A percentile compares a stretch with the other conserved stretches of the same genome.
Conservation (phyloP, 2,888 invertebrate species). For the Pyrocoelia pectoralis region DNA sequence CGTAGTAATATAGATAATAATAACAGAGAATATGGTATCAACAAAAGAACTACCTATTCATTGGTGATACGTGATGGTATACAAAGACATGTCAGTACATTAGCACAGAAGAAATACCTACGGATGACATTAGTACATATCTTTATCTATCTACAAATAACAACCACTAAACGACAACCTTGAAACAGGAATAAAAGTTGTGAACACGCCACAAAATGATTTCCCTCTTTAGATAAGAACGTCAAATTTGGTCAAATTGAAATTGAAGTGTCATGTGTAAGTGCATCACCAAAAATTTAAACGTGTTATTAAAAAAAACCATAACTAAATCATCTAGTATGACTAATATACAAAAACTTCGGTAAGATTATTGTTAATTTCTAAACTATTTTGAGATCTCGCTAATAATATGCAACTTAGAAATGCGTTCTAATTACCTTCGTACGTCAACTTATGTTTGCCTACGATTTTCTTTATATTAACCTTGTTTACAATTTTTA, state of each 20-base stretch:
- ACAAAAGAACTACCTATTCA: too few relatives aligned
- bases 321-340: slow-evolving; percentile 18
- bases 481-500: slow-evolving; percentile 11
- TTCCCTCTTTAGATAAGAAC: slow-evolving; percentile 18
- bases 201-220: slow-evolving; percentile 13
- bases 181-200: too few relatives aligned
- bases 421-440: slow-evolving; percentile 32
- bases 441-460: slow-evolving; percentile 24
- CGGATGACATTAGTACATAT: too few relatives aligned
- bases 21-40: too few relatives aligned
- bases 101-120: too few relatives aligned
- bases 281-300: slow-evolving; percentile 31
- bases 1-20: too few relatives aligned
- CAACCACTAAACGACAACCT: too few relatives aligned
- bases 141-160: too few relatives aligned
- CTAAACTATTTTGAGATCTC: background rate
- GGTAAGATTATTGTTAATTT: slow-evolving; percentile 31
- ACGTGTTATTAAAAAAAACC: slow-evolving; percentile 21
- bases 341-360: slow-evolving; percentile 23
- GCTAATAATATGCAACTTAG: slow-evolving; percentile 2
- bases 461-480: slow-evolving; percentile 8
- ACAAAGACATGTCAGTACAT: too few relatives aligned
- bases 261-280: slow-evolving; percentile 46
- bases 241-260: slow-evolving; percentile 31
- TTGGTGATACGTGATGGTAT: too few relatives aligned